phyloP scores from a whole-genome alignment of 1,140 invertebrate genomes.

The Drosophila ohnishii region DNA sequence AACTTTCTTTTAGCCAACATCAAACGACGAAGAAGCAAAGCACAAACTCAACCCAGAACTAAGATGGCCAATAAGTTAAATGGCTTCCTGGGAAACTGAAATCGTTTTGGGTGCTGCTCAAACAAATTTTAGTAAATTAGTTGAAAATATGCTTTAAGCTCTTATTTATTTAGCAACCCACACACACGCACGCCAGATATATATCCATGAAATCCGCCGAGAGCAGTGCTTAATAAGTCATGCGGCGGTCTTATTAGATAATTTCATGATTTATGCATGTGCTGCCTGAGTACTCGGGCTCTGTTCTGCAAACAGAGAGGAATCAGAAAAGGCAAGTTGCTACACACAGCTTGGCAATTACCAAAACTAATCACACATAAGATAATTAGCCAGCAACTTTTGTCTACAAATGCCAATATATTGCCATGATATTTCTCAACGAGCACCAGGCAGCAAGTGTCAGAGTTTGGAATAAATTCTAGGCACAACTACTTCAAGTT shows the following conservation, averaged over 20 bases:
- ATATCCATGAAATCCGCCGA: slow-evolving; percentile 47
- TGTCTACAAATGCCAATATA: slow-evolving; percentile 11
- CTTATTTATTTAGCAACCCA: slow-evolving; percentile 45
- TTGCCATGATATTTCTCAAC: neutral
- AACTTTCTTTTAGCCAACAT: slow-evolving; percentile 59
- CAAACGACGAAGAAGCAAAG: slow-evolving; percentile 49
- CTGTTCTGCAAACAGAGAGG: slow-evolving; percentile 14
- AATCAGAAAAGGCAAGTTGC: slow-evolving; percentile 1
- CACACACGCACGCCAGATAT: slow-evolving; percentile 15
- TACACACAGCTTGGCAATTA: slow-evolving; percentile 27
- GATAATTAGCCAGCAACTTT: slow-evolving; percentile 35
- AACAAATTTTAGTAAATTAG: slow-evolving; percentile 51
- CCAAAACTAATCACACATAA: slow-evolving; percentile 39
- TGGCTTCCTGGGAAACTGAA: slow-evolving; percentile 22
- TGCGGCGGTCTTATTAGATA: slow-evolving; percentile 60
- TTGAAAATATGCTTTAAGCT: slow-evolving; percentile 51
- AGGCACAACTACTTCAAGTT: neutral
- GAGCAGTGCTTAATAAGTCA: slow-evolving; percentile 55
- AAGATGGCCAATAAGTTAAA: slow-evolving; percentile 36
- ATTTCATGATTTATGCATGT: slow-evolving; percentile 66
- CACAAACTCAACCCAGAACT: neutral
- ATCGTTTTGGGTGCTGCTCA: slow-evolving; percentile 16
- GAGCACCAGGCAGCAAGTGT: slow-evolving; percentile 1
- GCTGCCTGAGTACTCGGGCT: slow-evolving; percentile 19
- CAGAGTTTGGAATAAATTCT: no score